Evolutionary conservation across 2,888 invertebrate genomes (phyloP), one percentile per base, ranked within the genome.

Genomic region (Thera britannica): DNA sequence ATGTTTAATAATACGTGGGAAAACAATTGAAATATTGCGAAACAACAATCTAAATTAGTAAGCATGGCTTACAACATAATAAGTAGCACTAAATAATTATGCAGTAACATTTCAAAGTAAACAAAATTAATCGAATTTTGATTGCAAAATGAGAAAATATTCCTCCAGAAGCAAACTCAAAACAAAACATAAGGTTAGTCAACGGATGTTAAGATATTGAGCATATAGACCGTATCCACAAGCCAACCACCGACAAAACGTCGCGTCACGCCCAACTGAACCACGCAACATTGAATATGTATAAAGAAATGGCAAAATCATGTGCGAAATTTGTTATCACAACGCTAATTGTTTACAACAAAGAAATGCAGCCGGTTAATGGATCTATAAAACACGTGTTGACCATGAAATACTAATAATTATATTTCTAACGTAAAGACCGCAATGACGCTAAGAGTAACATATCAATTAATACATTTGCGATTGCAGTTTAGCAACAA

Each of bases 221-320:
- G 86, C 88, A 92, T 92, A 80, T 91, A 92, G 92, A 93, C 92
- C 92, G 92, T 86, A 87, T 90, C 90, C 87, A 83, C 86, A 88
- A 88, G 86, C 65, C 65, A 60, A 87, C 83, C 83, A 83, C 83
- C 85, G 87, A 90, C 90, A 90, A 90, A 92, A 90, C 88, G 87
- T 82, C 80, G 83, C 87, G 89, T 92, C 88, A 92, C 89, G 90
- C 89, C 84, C 79, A 90, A 90, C 88, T 86, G 87, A 86, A 76
- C 84, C 85, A 88, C 87, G 88, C 88, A 86, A 89, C 81, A 77
- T 79, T 83, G 77, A 83, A 87, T 88, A 85, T 79, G 78, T 80
- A 80, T 12, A 84, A 63, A 80, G 75, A 84, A 82, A 80, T 72
- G 66, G 78, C 72, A 77, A 81, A 82, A 81, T 79, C 74, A 79